Conservation (phyloP, 2,888 invertebrate species). For the Drosophila glabriapex region DNA sequence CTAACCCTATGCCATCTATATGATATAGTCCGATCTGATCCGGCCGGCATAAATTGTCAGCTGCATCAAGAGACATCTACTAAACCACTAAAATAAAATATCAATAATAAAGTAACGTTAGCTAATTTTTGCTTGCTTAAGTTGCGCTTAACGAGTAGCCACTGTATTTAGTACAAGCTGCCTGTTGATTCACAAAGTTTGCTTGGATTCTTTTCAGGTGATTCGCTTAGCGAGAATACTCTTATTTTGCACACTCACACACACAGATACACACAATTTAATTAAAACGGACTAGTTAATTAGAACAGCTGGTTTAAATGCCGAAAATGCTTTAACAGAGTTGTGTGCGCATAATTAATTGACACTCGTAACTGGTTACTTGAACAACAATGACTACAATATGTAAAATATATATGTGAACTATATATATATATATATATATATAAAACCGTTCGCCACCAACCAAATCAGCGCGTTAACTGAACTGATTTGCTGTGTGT, state of each 20-base stretch:
- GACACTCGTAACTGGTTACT: neutral
- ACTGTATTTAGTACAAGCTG: neutral
- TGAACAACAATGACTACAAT: neutral
- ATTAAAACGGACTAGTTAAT: neutral
- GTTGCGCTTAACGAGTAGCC: neutral
- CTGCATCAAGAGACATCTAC: too few species aligned
- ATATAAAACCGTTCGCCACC: constrained; percentile 29
- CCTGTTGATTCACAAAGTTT: constrained; percentile 10
- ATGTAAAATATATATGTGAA: neutral
- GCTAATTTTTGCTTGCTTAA: neutral
- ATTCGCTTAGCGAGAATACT: neutral
- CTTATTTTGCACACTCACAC: neutral
- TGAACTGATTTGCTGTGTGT: constrained; percentile 40
- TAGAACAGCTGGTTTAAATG: neutral
- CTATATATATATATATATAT: neutral
- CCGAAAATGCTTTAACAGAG: neutral
- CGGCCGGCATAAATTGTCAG: neutral
- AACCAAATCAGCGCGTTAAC: constrained; percentile 50
- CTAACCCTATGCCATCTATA: neutral
- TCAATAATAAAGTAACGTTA: neutral
- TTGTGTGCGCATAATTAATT: neutral
- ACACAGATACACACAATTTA: neutral
- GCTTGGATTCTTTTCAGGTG: neutral
- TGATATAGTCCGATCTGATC: neutral
- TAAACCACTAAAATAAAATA: neutral